Evolutionary conservation across 1,140 invertebrate species (phyloP).

Genomic region (Heliconius melpomene): DNA sequence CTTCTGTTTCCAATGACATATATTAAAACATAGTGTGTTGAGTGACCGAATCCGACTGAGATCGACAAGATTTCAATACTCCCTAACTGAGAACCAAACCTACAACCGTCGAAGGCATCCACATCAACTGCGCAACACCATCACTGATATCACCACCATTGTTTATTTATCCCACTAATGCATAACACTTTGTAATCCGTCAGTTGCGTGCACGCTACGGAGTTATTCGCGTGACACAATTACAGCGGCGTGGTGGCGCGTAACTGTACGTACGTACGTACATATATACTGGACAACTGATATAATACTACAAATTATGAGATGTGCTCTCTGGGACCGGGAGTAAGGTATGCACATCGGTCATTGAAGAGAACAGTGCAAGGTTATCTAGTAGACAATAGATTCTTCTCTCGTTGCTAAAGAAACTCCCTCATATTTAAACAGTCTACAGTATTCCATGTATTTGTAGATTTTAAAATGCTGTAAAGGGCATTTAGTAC

Average conservation of each 20-base stretch:
- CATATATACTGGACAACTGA: slow-evolving; percentile 29
- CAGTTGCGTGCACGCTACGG: slow-evolving; percentile 33
- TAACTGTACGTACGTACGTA: slow-evolving; percentile 25
- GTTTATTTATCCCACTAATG: slow-evolving; percentile 26
- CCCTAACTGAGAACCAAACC: neutral
- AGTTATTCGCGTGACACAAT: slow-evolving; percentile 42
- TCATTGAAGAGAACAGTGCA: neutral
- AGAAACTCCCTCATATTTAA: neutral
- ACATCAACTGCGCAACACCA: neutral
- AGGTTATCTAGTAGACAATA: neutral
- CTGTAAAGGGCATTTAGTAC: too few relatives aligned
- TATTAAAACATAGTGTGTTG: too few relatives aligned
- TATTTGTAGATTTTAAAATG: too few relatives aligned
- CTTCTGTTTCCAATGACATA: too few relatives aligned
- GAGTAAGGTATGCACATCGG: neutral
- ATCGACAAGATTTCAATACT: too few relatives aligned
- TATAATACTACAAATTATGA: slow-evolving; percentile 15
- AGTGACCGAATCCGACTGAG: too few relatives aligned
- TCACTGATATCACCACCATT: neutral
- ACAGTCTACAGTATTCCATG: neutral
- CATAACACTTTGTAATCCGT: slow-evolving; percentile 35
- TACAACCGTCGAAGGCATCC: neutral
- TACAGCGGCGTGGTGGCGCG: slow-evolving; percentile 38
- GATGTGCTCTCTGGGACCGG: too few relatives aligned
- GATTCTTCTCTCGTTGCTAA: neutral